phyloP scores from a whole-genome alignment of 2,113 vertebrate species.

The Potamarius usumacintae region DNA sequence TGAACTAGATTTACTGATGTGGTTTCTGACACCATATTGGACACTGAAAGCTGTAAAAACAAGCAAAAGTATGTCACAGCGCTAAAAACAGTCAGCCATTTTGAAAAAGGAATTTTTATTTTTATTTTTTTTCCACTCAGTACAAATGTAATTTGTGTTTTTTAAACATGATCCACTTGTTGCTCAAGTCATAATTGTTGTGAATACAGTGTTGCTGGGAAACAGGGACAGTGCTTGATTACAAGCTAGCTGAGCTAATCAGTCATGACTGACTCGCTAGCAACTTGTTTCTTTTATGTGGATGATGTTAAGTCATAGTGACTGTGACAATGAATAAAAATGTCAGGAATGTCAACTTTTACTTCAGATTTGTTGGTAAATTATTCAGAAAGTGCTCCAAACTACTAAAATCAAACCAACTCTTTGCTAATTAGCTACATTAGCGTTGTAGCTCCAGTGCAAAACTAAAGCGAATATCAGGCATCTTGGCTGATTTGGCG shows the following conservation, averaged over 20 bases:
- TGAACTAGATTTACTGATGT: background rate
- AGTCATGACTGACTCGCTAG: constrained; percentile 8
- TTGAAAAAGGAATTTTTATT: background rate
- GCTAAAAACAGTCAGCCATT: background rate
- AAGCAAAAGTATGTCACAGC: background rate
- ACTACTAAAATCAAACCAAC: background rate
- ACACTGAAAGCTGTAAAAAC: background rate
- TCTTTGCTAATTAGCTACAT: background rate
- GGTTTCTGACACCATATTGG: background rate
- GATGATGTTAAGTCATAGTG: background rate
- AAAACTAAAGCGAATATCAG: background rate
- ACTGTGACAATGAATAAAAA: background rate
- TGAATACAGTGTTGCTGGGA: background rate
- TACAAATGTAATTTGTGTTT: background rate
- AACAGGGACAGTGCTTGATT: background rate
- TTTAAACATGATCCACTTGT: background rate
- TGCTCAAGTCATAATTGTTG: background rate
- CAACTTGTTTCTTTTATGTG: background rate
- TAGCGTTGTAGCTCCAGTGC: background rate
- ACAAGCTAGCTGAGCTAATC: background rate
- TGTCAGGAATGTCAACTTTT: background rate
- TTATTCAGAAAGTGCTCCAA: background rate
- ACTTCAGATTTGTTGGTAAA: background rate
- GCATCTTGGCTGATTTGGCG: background rate
- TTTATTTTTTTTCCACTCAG: too few species aligned